Conservation (phyloP, 2,113 vertebrate species). For the Protobothrops mucrosquamatus region DNA sequence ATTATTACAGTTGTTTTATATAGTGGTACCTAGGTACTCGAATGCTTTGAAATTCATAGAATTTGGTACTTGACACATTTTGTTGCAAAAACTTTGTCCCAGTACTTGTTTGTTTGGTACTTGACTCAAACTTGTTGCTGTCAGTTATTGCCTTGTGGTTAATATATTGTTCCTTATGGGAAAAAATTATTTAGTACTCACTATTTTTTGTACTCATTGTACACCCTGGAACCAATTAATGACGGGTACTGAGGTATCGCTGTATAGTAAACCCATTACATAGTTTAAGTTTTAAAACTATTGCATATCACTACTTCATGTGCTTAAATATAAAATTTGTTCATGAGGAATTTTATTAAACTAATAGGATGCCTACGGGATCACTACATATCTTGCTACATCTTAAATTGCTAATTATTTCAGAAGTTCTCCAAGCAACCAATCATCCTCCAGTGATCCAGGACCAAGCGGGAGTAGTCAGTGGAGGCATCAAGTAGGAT, state of each 20-base stretch:
- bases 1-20: not conserved
- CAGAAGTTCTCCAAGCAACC: slow-evolving; percentile 96
- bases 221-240: not conserved
- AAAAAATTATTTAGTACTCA: not conserved
- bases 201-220: fast-evolving
- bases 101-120: not conserved
- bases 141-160: not conserved
- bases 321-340: slow-evolving; percentile 8
- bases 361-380: slow-evolving; percentile 55
- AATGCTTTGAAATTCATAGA: not conserved
- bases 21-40: not conserved
- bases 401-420: slow-evolving; percentile 76
- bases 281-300: not conserved
- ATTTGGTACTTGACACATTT: not conserved
- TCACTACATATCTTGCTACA: slow-evolving; percentile 57
- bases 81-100: not conserved
- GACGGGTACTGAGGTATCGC: not conserved
- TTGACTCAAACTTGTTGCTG: not conserved
- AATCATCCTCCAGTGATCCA: slow-evolving; percentile 94
- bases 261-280: not conserved
- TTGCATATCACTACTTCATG: not conserved
- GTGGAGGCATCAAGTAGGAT: slow-evolving; percentile 90
- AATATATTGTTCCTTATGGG: not conserved
- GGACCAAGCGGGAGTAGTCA: slow-evolving; percentile 86
- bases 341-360: not conserved